Conservation (phyloP, 2,113 vertebrate genomes). For the Ageneiosus marmoratus region DNA sequence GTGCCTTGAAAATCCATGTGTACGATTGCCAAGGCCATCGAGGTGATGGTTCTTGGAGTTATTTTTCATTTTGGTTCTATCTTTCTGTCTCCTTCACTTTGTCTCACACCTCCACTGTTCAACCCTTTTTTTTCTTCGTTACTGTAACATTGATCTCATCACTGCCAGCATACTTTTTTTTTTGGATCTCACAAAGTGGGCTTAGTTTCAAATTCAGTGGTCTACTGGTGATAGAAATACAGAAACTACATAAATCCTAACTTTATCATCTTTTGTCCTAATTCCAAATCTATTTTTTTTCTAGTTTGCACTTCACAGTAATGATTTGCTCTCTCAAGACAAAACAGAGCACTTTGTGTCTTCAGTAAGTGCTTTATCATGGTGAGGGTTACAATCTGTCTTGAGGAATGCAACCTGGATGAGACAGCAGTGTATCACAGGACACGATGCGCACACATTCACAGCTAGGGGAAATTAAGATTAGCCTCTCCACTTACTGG, state of each 20-base stretch:
- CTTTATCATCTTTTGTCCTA: not conserved
- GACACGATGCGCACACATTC: not conserved
- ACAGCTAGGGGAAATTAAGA: not conserved
- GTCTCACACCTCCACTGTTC: conserved; percentile 16
- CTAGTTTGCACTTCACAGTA: not conserved
- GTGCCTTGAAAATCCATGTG: conserved; percentile 60
- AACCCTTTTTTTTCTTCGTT: not conserved
- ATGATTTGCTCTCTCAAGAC: not conserved
- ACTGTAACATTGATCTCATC: conserved; percentile 28
- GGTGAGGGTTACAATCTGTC: not conserved
- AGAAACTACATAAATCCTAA: conserved; percentile 2
- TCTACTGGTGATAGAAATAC: not conserved
- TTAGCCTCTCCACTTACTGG: not conserved
- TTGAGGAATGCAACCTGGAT: not conserved
- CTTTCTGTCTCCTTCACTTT: conserved; percentile 39
- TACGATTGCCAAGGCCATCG: conserved; percentile 66
- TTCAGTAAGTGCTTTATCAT: not conserved
- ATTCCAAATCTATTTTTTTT: not conserved
- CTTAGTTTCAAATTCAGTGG: conserved; percentile 31
- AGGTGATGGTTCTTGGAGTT: conserved; percentile 66
- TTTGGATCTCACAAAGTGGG: conserved; percentile 21
- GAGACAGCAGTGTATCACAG: not conserved
- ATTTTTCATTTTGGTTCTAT: conserved; percentile 65
- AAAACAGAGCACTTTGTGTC: not conserved
- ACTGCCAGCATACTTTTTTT: conserved; percentile 19